phyloP scores from a whole-genome alignment of 2,888 invertebrate genomes.

The Patella pellucida region DNA sequence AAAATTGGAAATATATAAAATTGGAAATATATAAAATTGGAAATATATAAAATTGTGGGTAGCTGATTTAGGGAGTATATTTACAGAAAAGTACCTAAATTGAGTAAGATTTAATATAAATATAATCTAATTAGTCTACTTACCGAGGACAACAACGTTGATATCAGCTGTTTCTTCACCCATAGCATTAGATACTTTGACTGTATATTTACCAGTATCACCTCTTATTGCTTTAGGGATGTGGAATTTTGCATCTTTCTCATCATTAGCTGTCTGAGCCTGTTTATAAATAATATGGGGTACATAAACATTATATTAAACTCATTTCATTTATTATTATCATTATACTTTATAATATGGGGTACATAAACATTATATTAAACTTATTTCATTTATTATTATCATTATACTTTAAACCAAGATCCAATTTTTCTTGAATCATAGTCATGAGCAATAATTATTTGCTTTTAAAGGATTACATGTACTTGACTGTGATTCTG shows the following conservation, averaged over 20 bases:
- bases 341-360: background rate
- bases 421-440: background rate
- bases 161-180: slow-evolving; percentile 69
- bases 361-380: background rate
- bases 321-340: background rate
- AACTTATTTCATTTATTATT: background rate
- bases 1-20: background rate
- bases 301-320: background rate
- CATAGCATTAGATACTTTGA: slow-evolving; percentile 65
- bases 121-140: slow-evolving; percentile 15
- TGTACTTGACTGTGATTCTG: no score
- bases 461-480: background rate
- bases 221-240: slow-evolving; percentile 66
- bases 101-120: no score
- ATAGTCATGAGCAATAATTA: background rate
- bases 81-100: no score
- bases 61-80: no score
- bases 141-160: slow-evolving; percentile 70
- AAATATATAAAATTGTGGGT: no score
- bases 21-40: background rate
- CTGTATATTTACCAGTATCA: slow-evolving; percentile 70
- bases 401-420: background rate
- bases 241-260: slow-evolving; percentile 64
- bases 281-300: slow-evolving; percentile 25
- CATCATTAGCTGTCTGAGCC: slow-evolving; percentile 58